Conservation (phyloP, 92 coral and sea anemone species). For the Bergia sp. region DNA sequence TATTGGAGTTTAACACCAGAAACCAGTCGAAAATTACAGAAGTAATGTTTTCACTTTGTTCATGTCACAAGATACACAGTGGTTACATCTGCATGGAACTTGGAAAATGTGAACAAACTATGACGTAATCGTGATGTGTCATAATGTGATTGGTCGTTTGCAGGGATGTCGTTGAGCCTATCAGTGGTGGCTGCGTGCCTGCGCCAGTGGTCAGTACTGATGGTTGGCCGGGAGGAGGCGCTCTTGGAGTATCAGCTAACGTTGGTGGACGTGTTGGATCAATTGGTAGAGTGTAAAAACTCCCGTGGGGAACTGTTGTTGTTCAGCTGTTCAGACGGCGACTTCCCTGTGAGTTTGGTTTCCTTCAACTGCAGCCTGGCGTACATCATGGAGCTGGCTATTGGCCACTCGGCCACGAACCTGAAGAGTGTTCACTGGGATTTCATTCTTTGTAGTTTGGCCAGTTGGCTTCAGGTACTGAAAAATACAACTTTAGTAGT, state of each 20-base stretch:
- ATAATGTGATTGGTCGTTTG: too few species aligned
- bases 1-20: too few species aligned
- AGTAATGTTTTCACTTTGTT: too few species aligned
- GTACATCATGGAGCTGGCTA: constrained; percentile 65
- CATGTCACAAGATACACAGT: too few species aligned
- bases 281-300: constrained; percentile 69
- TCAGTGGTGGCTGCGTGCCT: constrained; percentile 62
- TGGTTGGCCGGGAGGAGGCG: constrained; percentile 69
- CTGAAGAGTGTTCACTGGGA: constrained; percentile 82
- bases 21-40: too few species aligned
- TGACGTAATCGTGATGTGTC: too few species aligned
- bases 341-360: constrained; percentile 49
- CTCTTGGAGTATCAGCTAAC: constrained; percentile 82
- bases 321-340: constrained; percentile 56
- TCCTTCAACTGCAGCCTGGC: constrained; percentile 73
- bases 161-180: constrained; percentile 64
- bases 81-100: too few species aligned
- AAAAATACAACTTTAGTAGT: background rate
- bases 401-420: constrained; percentile 50
- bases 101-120: too few species aligned
- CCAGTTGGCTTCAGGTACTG: constrained; percentile 94
- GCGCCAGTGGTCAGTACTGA: constrained; percentile 75
- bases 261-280: constrained; percentile 69
- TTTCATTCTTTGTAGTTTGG: constrained; percentile 84
- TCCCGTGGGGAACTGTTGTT: constrained; percentile 64